These are phyloP conservation scores for Phengaris alcon DNA, from an alignment of 2,888 invertebrate species.

Conservation along the genomic window DNA sequence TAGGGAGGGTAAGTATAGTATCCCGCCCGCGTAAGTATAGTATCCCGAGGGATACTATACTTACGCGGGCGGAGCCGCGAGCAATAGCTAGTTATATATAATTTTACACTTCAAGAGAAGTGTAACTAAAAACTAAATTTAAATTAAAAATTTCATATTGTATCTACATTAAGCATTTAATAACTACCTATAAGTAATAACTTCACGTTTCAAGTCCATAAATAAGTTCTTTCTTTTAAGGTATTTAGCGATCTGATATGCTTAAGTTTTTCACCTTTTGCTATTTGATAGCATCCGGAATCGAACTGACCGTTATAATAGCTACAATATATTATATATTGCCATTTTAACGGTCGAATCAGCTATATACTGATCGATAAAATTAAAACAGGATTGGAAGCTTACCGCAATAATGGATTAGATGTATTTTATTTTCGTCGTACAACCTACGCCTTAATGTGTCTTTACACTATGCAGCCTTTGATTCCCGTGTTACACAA, in stretches of 20 bases:
- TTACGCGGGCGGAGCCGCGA: too few relatives aligned
- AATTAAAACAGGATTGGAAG: constrained; percentile 16
- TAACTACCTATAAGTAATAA: not conserved
- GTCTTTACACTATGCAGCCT: too few relatives aligned
- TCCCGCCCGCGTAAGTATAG: too few relatives aligned
- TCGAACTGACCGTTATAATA: constrained; percentile 13
- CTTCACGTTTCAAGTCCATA: not conserved
- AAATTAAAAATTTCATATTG: not conserved
- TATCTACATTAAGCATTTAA: not conserved
- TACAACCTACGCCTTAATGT: not conserved
- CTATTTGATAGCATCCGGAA: not conserved
- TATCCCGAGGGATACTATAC: too few relatives aligned
- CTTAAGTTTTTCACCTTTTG: not conserved
- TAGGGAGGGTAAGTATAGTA: too few relatives aligned
- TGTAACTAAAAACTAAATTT: not conserved
- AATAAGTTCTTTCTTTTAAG: not conserved
- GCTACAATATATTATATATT: constrained; percentile 13
- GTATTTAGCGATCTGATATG: not conserved
- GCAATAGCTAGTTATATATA: too few relatives aligned
- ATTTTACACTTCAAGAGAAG: not conserved
- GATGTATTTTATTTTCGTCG: not conserved
- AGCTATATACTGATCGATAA: constrained; percentile 23
- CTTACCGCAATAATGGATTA: constrained; percentile 11
- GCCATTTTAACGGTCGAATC: not conserved
- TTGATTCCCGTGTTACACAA: too few relatives aligned